Conservation (phyloP, 1,140 invertebrate genomes). For the Caenorhabditis tropicalis region DNA sequence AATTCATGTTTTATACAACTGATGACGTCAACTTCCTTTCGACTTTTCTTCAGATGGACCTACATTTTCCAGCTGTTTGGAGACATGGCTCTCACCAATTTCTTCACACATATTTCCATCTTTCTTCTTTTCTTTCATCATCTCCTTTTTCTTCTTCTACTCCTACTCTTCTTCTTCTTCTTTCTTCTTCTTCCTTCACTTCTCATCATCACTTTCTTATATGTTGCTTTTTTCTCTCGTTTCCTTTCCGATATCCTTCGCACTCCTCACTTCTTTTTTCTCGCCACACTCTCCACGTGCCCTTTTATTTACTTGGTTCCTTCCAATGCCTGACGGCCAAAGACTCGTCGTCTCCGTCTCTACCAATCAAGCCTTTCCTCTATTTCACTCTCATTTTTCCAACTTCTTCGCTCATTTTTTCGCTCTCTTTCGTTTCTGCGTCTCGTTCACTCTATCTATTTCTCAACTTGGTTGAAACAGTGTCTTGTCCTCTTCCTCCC, state of each 20-base stretch:
- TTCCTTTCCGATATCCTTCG: not conserved
- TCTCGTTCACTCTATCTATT: not conserved
- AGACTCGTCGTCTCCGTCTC: conserved; percentile 4
- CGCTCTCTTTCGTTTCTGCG: not conserved
- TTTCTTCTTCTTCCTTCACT: not conserved
- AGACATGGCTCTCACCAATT: not conserved
- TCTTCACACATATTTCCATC: not conserved
- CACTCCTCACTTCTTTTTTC: not conserved
- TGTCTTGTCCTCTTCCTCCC: conserved; percentile 20
- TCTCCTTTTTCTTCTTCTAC: not conserved
- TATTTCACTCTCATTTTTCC: not conserved
- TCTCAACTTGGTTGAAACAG: conserved; percentile 35
- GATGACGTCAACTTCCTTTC: too few relatives aligned
- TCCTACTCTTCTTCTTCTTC: not conserved
- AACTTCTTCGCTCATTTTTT: not conserved
- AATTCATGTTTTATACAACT: too few relatives aligned
- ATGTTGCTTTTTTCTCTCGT: conserved; percentile 25
- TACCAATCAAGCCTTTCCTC: not conserved
- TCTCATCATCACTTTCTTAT: conserved; percentile 38
- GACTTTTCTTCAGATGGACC: not conserved
- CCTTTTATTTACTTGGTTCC: conserved; percentile 42
- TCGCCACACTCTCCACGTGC: conserved; percentile 40
- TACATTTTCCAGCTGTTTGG: not conserved
- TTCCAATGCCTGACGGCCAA: not conserved
- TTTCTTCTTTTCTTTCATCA: not conserved